Conservation (phyloP, 2,797 vertebrate genomes). For the Bryconaethiops microstoma region DNA sequence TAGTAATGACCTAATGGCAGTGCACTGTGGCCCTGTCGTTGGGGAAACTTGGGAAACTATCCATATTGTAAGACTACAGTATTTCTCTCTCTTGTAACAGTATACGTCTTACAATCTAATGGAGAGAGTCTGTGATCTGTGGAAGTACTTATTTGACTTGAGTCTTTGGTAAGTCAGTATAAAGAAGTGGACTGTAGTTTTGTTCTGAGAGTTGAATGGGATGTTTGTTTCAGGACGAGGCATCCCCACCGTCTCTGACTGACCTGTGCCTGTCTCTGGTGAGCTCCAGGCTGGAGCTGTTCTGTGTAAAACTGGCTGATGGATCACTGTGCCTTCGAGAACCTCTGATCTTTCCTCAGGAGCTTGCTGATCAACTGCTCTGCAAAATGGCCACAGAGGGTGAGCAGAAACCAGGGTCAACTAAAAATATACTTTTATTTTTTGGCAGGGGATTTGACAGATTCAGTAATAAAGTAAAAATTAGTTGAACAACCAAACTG, state of each 20-base stretch:
- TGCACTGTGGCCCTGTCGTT: neutral
- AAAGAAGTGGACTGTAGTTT: neutral
- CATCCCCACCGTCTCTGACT: conserved; percentile 89
- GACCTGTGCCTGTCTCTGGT: conserved; percentile 93
- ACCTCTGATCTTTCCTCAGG: conserved; percentile 94
- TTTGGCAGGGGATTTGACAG: too few species aligned
- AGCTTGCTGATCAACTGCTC: conserved; percentile 94
- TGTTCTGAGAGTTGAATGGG: neutral
- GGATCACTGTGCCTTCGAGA: conserved; percentile 92
- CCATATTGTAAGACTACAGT: neutral
- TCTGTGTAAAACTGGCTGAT: conserved; percentile 91
- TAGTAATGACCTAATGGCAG: too few species aligned
- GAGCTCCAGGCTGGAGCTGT: conserved; percentile 90
- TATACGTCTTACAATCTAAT: neutral
- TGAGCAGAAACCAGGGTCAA: conserved; percentile 65
- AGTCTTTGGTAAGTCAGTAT: neutral
- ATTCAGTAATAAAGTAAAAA: too few species aligned
- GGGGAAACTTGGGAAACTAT: neutral
- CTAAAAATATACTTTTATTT: too few species aligned
- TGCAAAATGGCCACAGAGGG: conserved; percentile 94
- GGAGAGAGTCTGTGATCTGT: neutral
- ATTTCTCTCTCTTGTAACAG: neutral
- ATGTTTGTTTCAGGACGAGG: conserved; percentile 84
- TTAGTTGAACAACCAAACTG: too few species aligned
- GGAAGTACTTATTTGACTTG: neutral